Evolutionary conservation across 1,140 invertebrate genomes (phyloP), one percentile per base, ranked within the genome.

Genomic region (Drosophila persimilis): DNA sequence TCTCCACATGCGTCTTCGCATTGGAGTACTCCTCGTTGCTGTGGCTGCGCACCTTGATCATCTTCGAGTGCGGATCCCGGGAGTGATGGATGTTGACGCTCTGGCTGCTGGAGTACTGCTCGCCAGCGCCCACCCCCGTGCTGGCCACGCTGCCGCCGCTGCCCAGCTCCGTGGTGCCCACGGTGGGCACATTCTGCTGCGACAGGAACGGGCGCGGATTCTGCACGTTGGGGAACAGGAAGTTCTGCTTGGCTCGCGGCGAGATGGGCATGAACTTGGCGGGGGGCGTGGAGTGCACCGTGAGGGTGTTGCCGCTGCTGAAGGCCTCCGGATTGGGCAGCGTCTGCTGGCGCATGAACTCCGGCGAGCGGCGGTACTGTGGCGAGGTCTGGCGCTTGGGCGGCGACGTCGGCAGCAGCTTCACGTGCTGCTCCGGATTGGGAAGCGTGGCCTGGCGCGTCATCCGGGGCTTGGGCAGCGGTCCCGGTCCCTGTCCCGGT

Each of bases 11-110:
- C 0, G 69, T 50, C 39, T 91, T 89, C 11, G 73, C 81, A 24
- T 90, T 88, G 5, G 90, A 90, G 52, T 91, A 91, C 57, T 91
- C 91, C 57, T 91, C 91, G 56, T 91, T 91, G 63, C 91, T 91
- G 58, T 91, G 91, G 46, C 91, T 91, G 43, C 91, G 90, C 54
- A 91, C 91, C 72, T 91, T 91, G 15, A 91, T 91, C 91, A 91
- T 91, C 77, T 91, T 91, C 20, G 89, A 64, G 43, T 90, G 88
- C 43, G 79, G 77, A 57, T 90, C 89, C 0, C 89, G 69, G 2
- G 85, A 77, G 22, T 89, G 77, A 46, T 91, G 90, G n/a, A 89
- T 90, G 11, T 91, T 91, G 4, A 91, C 91, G 54, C 90, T 91
- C 69, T 91, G 90, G 45, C 90, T 91, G 56, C 90, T 91, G 0